A percentile compares a stretch with the other conserved stretches of the same genome.
These are phyloP conservation scores for Ceratitis capitata DNA, from an alignment of 1,140 invertebrate genomes.

Conservation along the genomic window DNA sequence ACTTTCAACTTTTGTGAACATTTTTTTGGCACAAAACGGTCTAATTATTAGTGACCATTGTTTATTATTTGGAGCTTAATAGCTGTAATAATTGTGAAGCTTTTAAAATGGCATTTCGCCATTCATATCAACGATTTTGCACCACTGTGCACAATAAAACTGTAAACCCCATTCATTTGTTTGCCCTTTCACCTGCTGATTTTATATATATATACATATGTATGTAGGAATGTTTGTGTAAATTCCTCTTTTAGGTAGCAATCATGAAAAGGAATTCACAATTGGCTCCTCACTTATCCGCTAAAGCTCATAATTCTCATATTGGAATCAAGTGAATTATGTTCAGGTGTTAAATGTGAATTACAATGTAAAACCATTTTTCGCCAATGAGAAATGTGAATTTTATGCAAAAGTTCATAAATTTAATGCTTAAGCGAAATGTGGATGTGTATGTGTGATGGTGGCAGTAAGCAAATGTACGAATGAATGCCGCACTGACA, in stretches of 20 bases:
- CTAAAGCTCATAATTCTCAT: constrained; percentile 36
- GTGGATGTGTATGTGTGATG: neutral
- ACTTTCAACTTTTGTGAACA: too few relatives aligned
- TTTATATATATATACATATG: too few relatives aligned
- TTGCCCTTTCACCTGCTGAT: constrained; percentile 34
- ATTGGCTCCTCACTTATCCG: constrained; percentile 32
- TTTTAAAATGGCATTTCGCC: too few relatives aligned
- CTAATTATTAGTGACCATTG: too few relatives aligned
- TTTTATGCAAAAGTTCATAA: constrained; percentile 36
- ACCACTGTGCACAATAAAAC: neutral
- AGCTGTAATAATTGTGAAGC: too few relatives aligned
- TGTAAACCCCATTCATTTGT: constrained; percentile 21
- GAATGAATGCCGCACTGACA: neutral
- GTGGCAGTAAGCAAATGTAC: neutral
- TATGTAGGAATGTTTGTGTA: neutral
- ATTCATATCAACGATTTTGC: too few relatives aligned
- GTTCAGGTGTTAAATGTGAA: constrained; percentile 37
- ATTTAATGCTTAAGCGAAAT: neutral
- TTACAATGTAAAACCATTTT: constrained; percentile 22
- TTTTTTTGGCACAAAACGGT: too few relatives aligned
- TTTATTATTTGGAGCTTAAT: too few relatives aligned
- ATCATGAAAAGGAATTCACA: constrained; percentile 34
- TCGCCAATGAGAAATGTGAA: constrained; percentile 8
- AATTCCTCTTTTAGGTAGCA: neutral
- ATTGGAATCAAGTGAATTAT: constrained; percentile 36